Percentiles rank a stretch among this genome's conserved stretches.
phyloP scores from a whole-genome alignment of 2,797 vertebrate species.

The Antrozous pallidus region DNA sequence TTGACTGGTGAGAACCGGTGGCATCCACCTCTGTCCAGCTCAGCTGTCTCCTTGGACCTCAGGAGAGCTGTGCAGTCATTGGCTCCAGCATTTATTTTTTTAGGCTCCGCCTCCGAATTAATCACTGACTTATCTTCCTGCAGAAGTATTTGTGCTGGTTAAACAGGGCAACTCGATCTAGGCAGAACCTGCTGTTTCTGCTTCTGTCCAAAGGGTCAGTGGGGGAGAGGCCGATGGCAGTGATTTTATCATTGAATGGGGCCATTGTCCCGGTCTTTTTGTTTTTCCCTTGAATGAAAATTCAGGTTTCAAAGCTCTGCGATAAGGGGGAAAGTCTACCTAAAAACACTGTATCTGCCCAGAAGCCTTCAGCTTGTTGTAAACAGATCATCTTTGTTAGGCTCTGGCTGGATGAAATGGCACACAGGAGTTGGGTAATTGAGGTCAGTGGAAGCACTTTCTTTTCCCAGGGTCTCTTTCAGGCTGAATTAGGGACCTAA shows the following conservation, averaged over 20 bases:
- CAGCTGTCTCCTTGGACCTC: not conserved
- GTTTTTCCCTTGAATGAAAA: slow-evolving; percentile 21
- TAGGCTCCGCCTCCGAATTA: slow-evolving; percentile 42
- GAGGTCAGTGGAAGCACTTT: slow-evolving; percentile 23
- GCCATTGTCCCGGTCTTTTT: slow-evolving; percentile 36
- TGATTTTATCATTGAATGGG: slow-evolving; percentile 51
- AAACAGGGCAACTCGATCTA: slow-evolving; percentile 23
- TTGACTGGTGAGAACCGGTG: not conserved
- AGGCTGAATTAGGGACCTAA: not conserved
- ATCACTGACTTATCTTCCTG: slow-evolving; percentile 57
- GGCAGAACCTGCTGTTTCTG: slow-evolving; percentile 53
- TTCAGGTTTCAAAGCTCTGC: not conserved
- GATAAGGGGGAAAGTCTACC: slow-evolving; percentile 9
- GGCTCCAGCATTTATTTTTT: slow-evolving; percentile 17
- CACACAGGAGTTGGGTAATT: not conserved
- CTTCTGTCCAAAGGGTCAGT: slow-evolving; percentile 19
- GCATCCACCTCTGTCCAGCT: slow-evolving; percentile 22
- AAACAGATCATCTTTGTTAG: slow-evolving; percentile 44
- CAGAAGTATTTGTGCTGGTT: slow-evolving; percentile 51
- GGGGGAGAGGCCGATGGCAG: not conserved
- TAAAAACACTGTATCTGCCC: slow-evolving; percentile 15
- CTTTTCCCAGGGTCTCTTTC: slow-evolving; percentile 2
- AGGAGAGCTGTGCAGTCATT: slow-evolving; percentile 19
- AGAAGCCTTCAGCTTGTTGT: not conserved
- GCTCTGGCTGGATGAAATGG: not conserved